A percentile compares a stretch with the other conserved stretches of the same genome.
Conservation (phyloP, 2,888 invertebrate genomes). For the Xestia rhomboidea region DNA sequence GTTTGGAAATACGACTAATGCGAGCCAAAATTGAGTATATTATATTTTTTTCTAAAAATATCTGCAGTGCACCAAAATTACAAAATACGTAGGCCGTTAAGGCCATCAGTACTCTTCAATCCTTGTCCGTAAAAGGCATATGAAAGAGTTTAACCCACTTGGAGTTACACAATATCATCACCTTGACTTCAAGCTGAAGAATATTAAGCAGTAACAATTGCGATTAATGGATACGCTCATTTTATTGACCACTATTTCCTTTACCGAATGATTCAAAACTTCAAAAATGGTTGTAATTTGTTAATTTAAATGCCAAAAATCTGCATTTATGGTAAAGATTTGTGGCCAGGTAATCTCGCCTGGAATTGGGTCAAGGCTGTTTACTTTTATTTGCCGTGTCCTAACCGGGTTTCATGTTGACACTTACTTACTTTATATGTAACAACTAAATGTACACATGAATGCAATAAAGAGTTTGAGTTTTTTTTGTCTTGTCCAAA, state of each 20-base stretch:
- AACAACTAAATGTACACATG: too few relatives aligned
- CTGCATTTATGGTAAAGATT: conserved; percentile 19
- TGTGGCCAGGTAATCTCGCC: conserved; percentile 6
- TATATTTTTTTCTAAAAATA: conserved; percentile 5
- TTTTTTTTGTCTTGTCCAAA: conserved; percentile 22
- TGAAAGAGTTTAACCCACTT: conserved; percentile 60
- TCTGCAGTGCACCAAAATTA: conserved; percentile 16
- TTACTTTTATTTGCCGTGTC: conserved; percentile 17
- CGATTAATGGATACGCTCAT: conserved; percentile 34
- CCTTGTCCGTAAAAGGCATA: conserved; percentile 54
- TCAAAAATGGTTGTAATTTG: conserved; percentile 13
- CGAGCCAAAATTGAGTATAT: not conserved
- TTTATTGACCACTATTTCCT: conserved; percentile 44
- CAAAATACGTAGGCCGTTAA: conserved; percentile 39
- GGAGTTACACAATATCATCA: conserved; percentile 53
- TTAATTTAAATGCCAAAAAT: conserved; percentile 14
- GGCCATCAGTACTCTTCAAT: conserved; percentile 41
- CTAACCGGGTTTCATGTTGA: too few relatives aligned
- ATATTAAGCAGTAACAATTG: conserved; percentile 45
- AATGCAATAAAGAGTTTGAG: too few relatives aligned
- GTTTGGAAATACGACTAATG: conserved; percentile 3
- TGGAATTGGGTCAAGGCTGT: conserved; percentile 44
- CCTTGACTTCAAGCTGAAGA: conserved; percentile 61
- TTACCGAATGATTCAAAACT: conserved; percentile 9
- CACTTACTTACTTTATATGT: too few relatives aligned